Evolutionary conservation across 2,888 invertebrate species (phyloP).

Genomic region (Pseudococcus longispinus): DNA sequence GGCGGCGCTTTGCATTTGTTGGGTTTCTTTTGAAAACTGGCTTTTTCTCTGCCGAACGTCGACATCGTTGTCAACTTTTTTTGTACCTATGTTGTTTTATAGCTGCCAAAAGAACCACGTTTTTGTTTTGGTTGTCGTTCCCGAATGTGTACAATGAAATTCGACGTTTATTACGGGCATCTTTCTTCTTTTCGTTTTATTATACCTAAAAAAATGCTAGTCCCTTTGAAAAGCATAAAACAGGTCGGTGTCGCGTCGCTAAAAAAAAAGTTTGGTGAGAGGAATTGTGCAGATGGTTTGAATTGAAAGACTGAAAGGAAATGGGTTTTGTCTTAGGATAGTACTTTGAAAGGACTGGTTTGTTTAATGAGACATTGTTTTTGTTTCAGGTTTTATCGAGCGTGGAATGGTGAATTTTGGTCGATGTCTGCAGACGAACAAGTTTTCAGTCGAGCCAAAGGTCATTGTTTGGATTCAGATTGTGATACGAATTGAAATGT

Average conservation of each 20-base stretch:
- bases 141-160: background rate
- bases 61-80: background rate
- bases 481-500: background rate
- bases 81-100: background rate
- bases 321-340: background rate
- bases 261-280: background rate
- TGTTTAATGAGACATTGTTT: background rate
- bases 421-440: background rate
- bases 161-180: background rate
- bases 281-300: background rate
- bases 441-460: background rate
- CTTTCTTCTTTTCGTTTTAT: background rate
- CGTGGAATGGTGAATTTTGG: background rate
- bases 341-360: background rate
- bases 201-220: background rate
- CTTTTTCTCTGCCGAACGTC: background rate
- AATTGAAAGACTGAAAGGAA: background rate
- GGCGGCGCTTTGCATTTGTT: background rate
- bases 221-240: background rate
- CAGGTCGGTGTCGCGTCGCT: background rate
- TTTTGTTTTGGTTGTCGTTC: background rate
- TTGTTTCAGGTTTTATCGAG: background rate
- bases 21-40: background rate
- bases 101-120: constrained; percentile 4
- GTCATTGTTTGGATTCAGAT: background rate